Conservation (phyloP, 2,113 vertebrate species). For the Laticauda laticaudata region DNA sequence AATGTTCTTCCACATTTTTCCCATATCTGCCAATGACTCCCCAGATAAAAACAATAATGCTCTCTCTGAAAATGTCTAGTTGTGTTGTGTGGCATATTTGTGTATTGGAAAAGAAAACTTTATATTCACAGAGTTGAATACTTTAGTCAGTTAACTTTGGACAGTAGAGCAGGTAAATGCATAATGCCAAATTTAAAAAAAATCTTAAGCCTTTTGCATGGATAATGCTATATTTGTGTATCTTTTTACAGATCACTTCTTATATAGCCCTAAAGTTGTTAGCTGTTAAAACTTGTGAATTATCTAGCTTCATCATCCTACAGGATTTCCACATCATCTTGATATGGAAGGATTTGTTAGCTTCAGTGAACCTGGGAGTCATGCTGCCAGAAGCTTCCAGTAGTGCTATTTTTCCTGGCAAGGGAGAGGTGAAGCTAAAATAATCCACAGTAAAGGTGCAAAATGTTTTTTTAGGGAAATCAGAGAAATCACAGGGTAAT, state of each 20-base stretch:
- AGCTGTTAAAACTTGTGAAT: neutral
- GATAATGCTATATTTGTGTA: neutral
- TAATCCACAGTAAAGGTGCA: neutral
- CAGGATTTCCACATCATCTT: neutral
- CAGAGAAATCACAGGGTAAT: neutral
- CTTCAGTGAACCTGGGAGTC: neutral
- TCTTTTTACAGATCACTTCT: neutral
- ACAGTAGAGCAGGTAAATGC: neutral
- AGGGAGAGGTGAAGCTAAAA: neutral
- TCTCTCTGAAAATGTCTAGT: neutral
- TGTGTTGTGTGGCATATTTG: neutral
- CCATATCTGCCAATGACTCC: neutral
- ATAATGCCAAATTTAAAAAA: neutral
- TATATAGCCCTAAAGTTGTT: neutral
- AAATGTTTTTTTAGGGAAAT: neutral
- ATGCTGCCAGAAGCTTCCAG: neutral
- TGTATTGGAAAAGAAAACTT: neutral
- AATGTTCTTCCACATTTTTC: neutral
- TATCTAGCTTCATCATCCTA: neutral
- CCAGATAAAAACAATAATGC: neutral
- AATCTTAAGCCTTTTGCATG: neutral
- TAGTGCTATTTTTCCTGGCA: neutral
- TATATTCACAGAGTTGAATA: neutral
- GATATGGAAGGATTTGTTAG: neutral
- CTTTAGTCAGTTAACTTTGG: neutral